Conservation (phyloP, 1,140 invertebrate species). For the Mesaphorura yosii region DNA sequence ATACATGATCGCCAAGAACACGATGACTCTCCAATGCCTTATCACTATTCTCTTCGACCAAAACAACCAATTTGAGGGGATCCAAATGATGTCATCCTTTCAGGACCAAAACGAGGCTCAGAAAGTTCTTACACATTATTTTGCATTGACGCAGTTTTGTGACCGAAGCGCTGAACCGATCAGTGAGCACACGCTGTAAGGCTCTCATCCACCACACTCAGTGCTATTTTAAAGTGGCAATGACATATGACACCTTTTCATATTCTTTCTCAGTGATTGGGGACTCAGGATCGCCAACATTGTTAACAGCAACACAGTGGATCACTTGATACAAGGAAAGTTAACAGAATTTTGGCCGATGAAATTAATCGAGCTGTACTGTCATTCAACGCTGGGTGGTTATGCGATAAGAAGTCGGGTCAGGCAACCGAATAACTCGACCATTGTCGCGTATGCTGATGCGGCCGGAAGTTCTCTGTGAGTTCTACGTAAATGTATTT, state of each 20-base stretch:
- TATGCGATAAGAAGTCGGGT: conserved; percentile 19
- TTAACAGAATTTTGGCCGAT: conserved; percentile 19
- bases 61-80: conserved; percentile 14
- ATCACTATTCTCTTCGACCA: conserved; percentile 14
- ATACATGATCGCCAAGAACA: conserved; percentile 20
- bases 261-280: conserved; percentile 14
- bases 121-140: conserved; percentile 6
- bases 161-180: conserved; percentile 20
- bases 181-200: conserved; percentile 12
- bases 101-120: conserved; percentile 7
- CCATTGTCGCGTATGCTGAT: conserved; percentile 21
- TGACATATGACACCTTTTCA: too few relatives aligned
- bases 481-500: not conserved
- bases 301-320: conserved; percentile 16
- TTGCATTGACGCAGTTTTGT: conserved; percentile 11
- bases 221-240: too few relatives aligned
- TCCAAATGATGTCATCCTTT: conserved; percentile 11
- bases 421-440: conserved; percentile 4
- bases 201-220: too few relatives aligned
- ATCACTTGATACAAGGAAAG: conserved; percentile 22
- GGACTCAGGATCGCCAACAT: conserved; percentile 25
- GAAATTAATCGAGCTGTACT: conserved; percentile 26
- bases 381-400: conserved; percentile 16
- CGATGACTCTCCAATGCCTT: conserved; percentile 20
- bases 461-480: conserved; percentile 23